Evolutionary conservation across 2,888 invertebrate species (phyloP), one percentile per base, ranked within the genome.

Genomic region (Thymelicus lineola): DNA sequence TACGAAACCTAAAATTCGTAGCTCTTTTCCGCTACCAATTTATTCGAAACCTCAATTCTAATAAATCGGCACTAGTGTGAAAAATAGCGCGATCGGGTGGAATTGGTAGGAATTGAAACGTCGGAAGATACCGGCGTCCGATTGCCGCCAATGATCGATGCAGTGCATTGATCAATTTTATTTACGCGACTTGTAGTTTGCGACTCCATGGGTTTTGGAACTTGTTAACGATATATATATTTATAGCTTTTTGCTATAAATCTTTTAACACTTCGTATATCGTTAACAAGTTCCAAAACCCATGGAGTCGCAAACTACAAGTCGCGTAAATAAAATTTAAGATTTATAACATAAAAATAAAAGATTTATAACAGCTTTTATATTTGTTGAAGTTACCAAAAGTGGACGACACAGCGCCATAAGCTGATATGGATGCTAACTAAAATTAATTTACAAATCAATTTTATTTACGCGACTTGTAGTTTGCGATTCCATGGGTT

Each of bases 41-140:
- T 66, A 66, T 66, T 66, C 48, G 66, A 17, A 66, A 20, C 66
- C 59, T 59, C 59, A 59, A 66, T 59, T 38, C 48, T n/a, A 64
- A 64, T 64, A 64, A 59, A 70, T 70, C 50, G 70, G 60, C 15
- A 46, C 45, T 61, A 53, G 59, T 64, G 69, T 69, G 70, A 70
- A 64, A 70, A 70, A 70, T 70, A 64, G 58, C 60, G 53, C 15
- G 35, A 38, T 45, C 61, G 53, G 17, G 28, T 46, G 59, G 46
- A 64, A 70, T 70, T 60, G 63, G 64, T 70, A 59, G 64, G 63
- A 70, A 70, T 70, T 64, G 70, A 64, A 62, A 65, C 64, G 70
- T 65, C 64, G 62, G 53, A 55, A 65, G 70, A 60, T 55, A 59
- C 57, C 60, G 53, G 63, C 70, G 53, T 53, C 53, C 59, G 60